phyloP scores from a whole-genome alignment of 2,113 vertebrate species.

The Amphiprion percula region DNA sequence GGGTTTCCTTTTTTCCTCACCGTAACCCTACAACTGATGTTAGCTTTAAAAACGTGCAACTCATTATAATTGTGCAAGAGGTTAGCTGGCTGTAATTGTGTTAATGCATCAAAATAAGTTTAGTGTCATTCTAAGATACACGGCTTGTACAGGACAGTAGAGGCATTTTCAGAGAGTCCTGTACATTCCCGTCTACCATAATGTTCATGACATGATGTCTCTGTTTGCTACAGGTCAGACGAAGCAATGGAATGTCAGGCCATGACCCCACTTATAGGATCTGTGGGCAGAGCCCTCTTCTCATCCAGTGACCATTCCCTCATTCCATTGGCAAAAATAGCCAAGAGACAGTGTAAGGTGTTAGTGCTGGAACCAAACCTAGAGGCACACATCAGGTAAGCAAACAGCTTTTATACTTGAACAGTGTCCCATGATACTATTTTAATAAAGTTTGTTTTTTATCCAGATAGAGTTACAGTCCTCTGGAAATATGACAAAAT shows the following conservation, averaged over 20 bases:
- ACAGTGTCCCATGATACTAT: not conserved
- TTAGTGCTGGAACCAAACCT: constrained; percentile 84
- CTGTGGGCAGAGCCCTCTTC: constrained; percentile 83
- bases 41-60: too few relatives aligned
- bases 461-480: not conserved
- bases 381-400: constrained; percentile 41
- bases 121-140: not conserved
- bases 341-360: constrained; percentile 93
- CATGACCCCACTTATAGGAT: constrained; percentile 87
- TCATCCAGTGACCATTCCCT: constrained; percentile 83
- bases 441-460: not conserved
- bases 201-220: not conserved
- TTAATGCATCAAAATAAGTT: too few relatives aligned
- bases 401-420: not conserved
- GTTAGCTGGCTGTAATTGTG: too few relatives aligned
- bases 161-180: not conserved
- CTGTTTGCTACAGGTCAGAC: constrained; percentile 80
- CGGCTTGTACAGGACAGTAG: not conserved
- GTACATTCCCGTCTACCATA: not conserved
- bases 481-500: too few relatives aligned
- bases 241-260: constrained; percentile 87
- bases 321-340: constrained; percentile 90
- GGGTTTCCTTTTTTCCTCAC: too few relatives aligned
- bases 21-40: too few relatives aligned
- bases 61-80: too few relatives aligned